phyloP scores from a whole-genome alignment of 2,888 invertebrate genomes.

The Anticlea derivata region DNA sequence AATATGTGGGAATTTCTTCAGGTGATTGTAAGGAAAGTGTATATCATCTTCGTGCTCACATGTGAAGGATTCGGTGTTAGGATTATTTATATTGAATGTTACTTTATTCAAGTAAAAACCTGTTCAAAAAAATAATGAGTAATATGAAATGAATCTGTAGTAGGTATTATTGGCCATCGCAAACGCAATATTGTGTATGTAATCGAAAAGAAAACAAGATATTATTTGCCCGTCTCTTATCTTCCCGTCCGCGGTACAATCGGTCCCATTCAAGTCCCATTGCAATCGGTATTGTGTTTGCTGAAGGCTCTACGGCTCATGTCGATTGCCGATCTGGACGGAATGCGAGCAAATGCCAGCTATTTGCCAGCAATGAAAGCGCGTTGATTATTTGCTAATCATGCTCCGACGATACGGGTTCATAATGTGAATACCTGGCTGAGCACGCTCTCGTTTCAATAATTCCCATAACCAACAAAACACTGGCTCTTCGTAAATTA shows the following conservation, averaged over 20 bases:
- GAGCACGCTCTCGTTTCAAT: constrained; percentile 24
- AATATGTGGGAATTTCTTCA: constrained; percentile 75
- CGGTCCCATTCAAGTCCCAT: constrained; percentile 61
- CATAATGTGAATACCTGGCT: constrained; percentile 37
- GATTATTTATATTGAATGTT: constrained; percentile 32
- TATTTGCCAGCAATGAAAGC: constrained; percentile 63
- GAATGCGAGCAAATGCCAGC: constrained; percentile 55
- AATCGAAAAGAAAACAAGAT: constrained; percentile 52
- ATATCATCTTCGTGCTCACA: constrained; percentile 43
- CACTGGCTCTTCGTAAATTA: constrained; percentile 45
- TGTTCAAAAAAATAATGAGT: neutral
- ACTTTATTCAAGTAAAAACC: constrained; percentile 8
- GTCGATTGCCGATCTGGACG: constrained; percentile 72
- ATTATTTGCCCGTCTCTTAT: constrained; percentile 70
- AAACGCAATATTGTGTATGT: constrained; percentile 38
- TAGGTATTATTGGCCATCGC: constrained; percentile 14
- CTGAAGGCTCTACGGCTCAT: constrained; percentile 73
- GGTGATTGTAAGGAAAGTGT: constrained; percentile 59
- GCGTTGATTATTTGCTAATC: constrained; percentile 64
- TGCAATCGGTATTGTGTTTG: constrained; percentile 76
- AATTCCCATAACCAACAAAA: constrained; percentile 32
- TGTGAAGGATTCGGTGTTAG: constrained; percentile 19
- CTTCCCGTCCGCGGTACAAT: constrained; percentile 58
- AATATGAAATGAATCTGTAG: neutral
- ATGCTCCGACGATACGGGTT: constrained; percentile 45